Base-by-base conservation (phyloP, 2,888 invertebrate species). In the Folsomia candida region DNA sequence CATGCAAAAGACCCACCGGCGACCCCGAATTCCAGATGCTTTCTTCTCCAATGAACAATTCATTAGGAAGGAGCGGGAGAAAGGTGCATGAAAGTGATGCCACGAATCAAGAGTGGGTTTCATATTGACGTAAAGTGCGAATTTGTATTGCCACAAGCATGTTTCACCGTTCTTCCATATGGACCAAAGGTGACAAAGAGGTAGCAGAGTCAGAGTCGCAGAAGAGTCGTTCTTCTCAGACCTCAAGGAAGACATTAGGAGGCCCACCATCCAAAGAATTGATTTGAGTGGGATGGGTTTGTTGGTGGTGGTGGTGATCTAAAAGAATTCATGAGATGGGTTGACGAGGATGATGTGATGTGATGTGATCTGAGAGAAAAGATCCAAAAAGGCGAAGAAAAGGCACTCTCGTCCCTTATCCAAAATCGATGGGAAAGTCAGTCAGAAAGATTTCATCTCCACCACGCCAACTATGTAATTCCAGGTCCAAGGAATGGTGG, bases 361-460 rank as follows among this genome's bases (percentile, higher is more conserved):
- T 37, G 63, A 64, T 29, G 22, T 18, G 61, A 27, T 28, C 26
- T 28, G 62, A 62, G 20, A 29, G 27, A 60, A 22, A 57, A 22
- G 27, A 60, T 37, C 37, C 37, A 4, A 37, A n/a, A n/a, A 57
- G 11, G 6, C 60, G 6, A 25, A 22, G 51, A 64, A 64, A 57
- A 65, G 57, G 28, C 57, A 51, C 54, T 54, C 54, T 14, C 54
- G 27, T 65, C 54, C 51, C 65, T 57, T 54, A 65, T 65, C 57
- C 65, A 65, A 65, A 65, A 65, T 65, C 65, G 57, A 65, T 65
- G 54, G 27, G 6, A n/a, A 51, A 65, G 54, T 64, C 54, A 65
- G 64, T 51, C 29, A 20, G 24, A 22, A n/a, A 20, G 54, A 20
- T 22, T 54, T 22, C 4, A 54, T 22, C 54, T 54, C 54, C 22